Percentiles rank a stretch among this genome's conserved stretches.
phyloP scores from a whole-genome alignment of 2,797 vertebrate genomes.

The Anguilla marmorata region DNA sequence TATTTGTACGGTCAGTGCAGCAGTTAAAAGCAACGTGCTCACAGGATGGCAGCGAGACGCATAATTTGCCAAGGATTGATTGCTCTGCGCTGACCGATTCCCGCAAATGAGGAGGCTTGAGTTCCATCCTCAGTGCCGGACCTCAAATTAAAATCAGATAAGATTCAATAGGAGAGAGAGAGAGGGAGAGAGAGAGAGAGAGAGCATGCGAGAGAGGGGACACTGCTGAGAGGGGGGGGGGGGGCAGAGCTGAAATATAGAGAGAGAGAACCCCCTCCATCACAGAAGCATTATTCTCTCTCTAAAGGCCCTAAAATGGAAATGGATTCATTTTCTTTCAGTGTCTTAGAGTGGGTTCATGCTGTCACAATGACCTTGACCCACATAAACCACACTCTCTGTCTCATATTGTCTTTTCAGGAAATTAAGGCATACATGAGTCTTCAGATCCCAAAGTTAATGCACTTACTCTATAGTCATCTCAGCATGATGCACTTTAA shows the following conservation, averaged over 20 bases:
- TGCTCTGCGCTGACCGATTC: background rate
- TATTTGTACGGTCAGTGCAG: background rate
- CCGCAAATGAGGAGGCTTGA: slow-evolving; percentile 14
- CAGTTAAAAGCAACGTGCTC: background rate
- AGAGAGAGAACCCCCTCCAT: background rate
- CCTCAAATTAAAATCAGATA: slow-evolving; percentile 21
- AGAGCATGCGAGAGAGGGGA: background rate
- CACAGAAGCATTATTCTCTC: slow-evolving; percentile 1
- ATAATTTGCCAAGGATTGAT: slow-evolving; percentile 2
- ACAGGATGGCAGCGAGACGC: background rate
- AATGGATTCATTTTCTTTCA: slow-evolving; percentile 9
- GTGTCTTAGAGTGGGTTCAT: background rate
- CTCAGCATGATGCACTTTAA: slow-evolving; percentile 14
- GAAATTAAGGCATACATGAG: slow-evolving; percentile 13
- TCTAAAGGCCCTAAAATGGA: background rate
- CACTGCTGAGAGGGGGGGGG: slow-evolving; percentile 26
- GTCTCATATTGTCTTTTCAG: background rate
- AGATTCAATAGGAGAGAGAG: slow-evolving; percentile 41
- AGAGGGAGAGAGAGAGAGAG: slow-evolving; percentile 43
- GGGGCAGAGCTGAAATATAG: slow-evolving; percentile 51
- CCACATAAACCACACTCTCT: background rate
- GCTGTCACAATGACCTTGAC: slow-evolving; percentile 4
- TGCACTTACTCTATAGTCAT: background rate
- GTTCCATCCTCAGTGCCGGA: slow-evolving; percentile 1
- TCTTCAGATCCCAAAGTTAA: background rate